These are phyloP conservation scores for Ranitomeya variabilis DNA, from an alignment of 2,113 vertebrate genomes.

Conservation along the genomic window DNA sequence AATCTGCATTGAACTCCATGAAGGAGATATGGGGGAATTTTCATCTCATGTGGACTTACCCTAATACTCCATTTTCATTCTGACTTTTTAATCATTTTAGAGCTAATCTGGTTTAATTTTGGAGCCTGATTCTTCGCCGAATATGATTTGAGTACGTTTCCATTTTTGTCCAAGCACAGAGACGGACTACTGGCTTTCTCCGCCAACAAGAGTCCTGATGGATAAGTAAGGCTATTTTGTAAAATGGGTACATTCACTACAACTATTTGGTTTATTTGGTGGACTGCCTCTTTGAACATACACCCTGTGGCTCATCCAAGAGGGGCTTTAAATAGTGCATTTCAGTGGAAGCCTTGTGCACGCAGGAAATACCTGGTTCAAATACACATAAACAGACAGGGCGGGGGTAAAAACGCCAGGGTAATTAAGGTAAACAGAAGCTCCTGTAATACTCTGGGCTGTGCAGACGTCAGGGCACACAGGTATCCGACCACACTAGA, in stretches of 20 bases:
- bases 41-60: too few relatives aligned
- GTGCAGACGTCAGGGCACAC: slow-evolving; percentile 37
- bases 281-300: slow-evolving; percentile 8
- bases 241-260: slow-evolving; percentile 29
- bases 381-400: slow-evolving; percentile 52
- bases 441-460: slow-evolving; percentile 2
- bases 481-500: slow-evolving; percentile 50
- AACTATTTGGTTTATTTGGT: neutral
- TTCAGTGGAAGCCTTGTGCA: slow-evolving; percentile 39
- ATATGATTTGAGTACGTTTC: neutral
- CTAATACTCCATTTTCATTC: neutral
- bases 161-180: neutral
- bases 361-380: slow-evolving; percentile 55
- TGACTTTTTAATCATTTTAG: neutral
- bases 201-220: neutral
- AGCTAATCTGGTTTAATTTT: neutral
- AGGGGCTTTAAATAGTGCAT: slow-evolving; percentile 32
- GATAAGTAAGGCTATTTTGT: neutral
- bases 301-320: slow-evolving; percentile 38
- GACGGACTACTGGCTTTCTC: neutral
- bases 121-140: neutral
- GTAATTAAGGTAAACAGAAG: slow-evolving; percentile 54
- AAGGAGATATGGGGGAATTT: too few relatives aligned
- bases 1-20: too few relatives aligned
- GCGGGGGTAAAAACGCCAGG: slow-evolving; percentile 38